phyloP scores from a whole-genome alignment of 2,113 vertebrate genomes.

The Alethe castanea region DNA sequence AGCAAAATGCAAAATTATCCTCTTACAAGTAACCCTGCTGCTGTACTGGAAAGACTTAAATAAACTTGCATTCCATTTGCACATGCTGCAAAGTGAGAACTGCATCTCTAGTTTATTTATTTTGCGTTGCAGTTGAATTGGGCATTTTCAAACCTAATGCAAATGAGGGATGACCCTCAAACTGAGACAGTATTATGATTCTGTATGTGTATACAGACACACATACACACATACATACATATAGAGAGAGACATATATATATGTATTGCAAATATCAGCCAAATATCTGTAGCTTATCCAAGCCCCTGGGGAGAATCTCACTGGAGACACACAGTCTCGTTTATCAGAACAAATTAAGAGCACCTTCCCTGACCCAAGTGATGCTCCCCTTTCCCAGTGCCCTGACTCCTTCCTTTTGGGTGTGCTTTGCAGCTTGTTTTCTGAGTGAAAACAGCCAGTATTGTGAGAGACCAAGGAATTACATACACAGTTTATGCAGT shows the following conservation, averaged over 20 bases:
- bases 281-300: background rate
- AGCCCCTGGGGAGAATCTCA: background rate
- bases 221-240: fast-evolving
- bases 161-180: background rate
- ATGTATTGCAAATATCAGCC: background rate
- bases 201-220: background rate
- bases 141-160: background rate
- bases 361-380: background rate
- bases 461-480: background rate
- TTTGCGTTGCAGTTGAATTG: background rate
- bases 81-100: background rate
- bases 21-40: conserved; percentile 9
- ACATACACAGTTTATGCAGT: background rate
- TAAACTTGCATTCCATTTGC: conserved; percentile 40
- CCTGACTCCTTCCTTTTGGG: background rate
- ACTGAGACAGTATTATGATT: background rate
- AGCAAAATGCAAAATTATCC: conserved; percentile 49
- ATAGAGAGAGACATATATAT: fast-evolving
- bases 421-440: background rate
- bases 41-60: background rate
- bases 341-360: background rate
- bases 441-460: background rate
- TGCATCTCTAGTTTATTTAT: background rate
- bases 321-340: background rate
- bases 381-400: background rate